phyloP scores from a whole-genome alignment of 2,888 invertebrate genomes.

The Malthinus seriepunctatus region DNA sequence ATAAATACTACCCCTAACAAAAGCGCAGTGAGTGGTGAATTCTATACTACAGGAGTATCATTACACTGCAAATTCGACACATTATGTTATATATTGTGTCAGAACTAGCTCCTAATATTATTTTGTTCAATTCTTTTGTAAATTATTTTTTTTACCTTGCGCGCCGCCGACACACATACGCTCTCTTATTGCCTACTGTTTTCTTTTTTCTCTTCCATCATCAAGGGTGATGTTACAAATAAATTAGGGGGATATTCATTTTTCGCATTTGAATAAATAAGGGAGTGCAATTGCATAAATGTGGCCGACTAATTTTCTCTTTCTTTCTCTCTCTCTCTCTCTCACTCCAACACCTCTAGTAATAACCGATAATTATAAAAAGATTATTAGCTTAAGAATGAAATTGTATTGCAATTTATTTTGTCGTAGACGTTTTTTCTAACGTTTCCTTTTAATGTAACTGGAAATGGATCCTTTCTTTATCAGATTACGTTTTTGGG shows the following conservation, averaged over 20 bases:
- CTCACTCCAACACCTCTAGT: conserved; percentile 6
- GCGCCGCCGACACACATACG: conserved; percentile 1
- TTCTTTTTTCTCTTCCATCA: conserved; percentile 10
- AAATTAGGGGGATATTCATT: conserved; percentile 38
- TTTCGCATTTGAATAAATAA: conserved; percentile 35
- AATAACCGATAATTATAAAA: conserved; percentile 22
- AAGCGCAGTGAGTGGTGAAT: conserved; percentile 44
- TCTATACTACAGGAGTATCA: conserved; percentile 42
- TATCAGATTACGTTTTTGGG: conserved; percentile 27
- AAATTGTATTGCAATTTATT: conserved; percentile 20
- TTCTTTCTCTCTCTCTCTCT: conserved; percentile 2
- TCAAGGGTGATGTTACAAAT: conserved; percentile 32
- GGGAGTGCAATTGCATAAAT: conserved; percentile 29
- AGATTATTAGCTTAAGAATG: conserved; percentile 12
- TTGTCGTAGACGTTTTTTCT: conserved; percentile 15
- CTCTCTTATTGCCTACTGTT: conserved; percentile 11
- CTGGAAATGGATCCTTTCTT: conserved; percentile 26
- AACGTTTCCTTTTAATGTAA: conserved; percentile 23
- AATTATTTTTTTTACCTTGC: conserved; percentile 16
- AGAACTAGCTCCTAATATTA: conserved; percentile 42
- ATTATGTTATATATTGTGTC: conserved; percentile 43
- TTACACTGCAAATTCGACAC: conserved; percentile 48
- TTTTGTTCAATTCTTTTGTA: conserved; percentile 27
- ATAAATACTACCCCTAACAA: conserved; percentile 47
- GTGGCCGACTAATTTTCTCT: conserved; percentile 7